Base-by-base conservation (phyloP, 2,888 invertebrate genomes). In the Lepeophtheirus nordmannii region DNA sequence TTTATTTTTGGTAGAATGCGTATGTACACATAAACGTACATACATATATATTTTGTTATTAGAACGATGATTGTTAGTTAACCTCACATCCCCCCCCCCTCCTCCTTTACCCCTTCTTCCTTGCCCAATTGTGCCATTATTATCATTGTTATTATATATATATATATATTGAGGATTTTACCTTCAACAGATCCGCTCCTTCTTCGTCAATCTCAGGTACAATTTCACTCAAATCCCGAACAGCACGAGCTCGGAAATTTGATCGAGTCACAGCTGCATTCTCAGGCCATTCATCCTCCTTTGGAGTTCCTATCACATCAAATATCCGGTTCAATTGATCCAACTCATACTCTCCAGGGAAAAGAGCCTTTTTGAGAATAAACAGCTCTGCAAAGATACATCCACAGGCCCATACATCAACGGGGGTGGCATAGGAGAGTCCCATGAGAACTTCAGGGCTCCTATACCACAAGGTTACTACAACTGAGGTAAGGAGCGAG, bases 371-470 rank as follows among this genome's bases (percentile, higher is more conserved):
- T 37, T 87, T 77, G 65, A 77, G 78, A 53, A 46, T 46, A 17
- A 84, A 83, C 70, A 98, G 79, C 78, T 98, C 97, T 0, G 89
- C 92, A 71, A 97, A 82, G 68, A 98, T 96, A 74, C 96, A 97
- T 1, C 89, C 97, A 53, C 87, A 82, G 11, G 96, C 91, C 97
- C 97, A 98, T 70, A 97, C 82, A 76, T 98, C 97, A 12, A 97
- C 89, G 0, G 90, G 84, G 0, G 92, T 89, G 71, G 91, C 89
- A 78, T 98, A 98, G 0, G 85, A 79, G 67, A 85, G 82, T 56
- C 89, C 87, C 1, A 98, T 79, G 0, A 98, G 80, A 0, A 98
- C 89, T 78, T 98, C 97, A 0, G 97, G 97, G 0, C 63, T 62
- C 14, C 63, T 12, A 41, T 62, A 62, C 63, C 63, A 62, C 14